Evolutionary conservation across 2,888 invertebrate species (phyloP).

Genomic region (Agrilus biguttatus): DNA sequence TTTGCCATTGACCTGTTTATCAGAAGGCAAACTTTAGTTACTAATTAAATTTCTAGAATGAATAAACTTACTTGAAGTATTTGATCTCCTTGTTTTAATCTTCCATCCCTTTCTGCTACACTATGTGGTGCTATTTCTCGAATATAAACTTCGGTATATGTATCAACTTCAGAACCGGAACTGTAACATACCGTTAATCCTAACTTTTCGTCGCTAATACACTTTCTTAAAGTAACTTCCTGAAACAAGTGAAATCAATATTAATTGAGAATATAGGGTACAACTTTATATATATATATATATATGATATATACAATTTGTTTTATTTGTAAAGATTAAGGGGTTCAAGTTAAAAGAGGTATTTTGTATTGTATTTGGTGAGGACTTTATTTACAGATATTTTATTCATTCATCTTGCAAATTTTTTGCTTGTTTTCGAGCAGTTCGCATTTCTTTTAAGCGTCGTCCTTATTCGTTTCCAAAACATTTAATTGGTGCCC

Average conservation of each 20-base stretch:
- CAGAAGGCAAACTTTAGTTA: not conserved
- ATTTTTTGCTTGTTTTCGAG: no score
- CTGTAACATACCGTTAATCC: conserved; percentile 56
- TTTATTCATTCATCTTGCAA: no score
- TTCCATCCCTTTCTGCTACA: conserved; percentile 43
- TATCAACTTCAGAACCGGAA: conserved; percentile 36
- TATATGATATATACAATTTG: no score
- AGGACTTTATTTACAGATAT: no score
- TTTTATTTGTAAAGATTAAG: no score
- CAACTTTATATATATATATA: no score
- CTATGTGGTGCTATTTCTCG: conserved; percentile 47
- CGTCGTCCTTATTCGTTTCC: no score
- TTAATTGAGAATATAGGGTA: not conserved
- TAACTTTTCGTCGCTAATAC: conserved; percentile 42
- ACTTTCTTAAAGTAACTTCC: conserved; percentile 51
- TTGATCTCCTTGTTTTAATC: conserved; percentile 46
- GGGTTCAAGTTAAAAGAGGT: no score
- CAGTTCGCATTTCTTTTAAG: no score
- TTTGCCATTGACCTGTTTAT: conserved; percentile 42
- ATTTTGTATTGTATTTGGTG: no score
- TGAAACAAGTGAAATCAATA: conserved; percentile 20
- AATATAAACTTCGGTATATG: conserved; percentile 48
- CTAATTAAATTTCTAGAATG: conserved; percentile 2
- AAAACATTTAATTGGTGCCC: no score
- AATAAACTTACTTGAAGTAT: conserved; percentile 37